Evolutionary conservation across 1,140 invertebrate genomes (phyloP).

Genomic region (Dendroctonus ponderosae): DNA sequence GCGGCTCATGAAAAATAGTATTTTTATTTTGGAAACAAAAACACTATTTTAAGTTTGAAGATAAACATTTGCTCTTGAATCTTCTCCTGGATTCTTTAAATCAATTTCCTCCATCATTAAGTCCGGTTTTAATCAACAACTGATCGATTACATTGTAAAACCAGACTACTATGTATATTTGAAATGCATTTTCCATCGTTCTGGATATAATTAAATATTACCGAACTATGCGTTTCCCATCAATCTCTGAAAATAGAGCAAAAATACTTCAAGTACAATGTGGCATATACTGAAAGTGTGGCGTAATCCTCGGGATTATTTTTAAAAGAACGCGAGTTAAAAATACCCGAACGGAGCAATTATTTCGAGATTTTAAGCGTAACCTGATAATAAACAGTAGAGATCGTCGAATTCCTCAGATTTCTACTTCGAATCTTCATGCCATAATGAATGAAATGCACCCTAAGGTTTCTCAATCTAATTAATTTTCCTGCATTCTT

Average conservation of each 20-base stretch:
- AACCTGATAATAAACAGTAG: conserved; percentile 19
- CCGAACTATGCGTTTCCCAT: not conserved
- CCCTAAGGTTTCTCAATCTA: not conserved
- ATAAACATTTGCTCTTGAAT: too few relatives aligned
- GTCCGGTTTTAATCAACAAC: too few relatives aligned
- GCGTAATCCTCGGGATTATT: conserved; percentile 20
- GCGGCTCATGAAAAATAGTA: too few relatives aligned
- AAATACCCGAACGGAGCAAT: conserved; percentile 5
- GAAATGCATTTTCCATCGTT: too few relatives aligned
- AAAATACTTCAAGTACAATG: conserved; percentile 18
- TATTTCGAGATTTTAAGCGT: conserved; percentile 21
- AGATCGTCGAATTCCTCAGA: conserved; percentile 10
- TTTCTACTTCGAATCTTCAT: not conserved
- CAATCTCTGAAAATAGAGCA: conserved; percentile 10
- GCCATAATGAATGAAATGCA: not conserved
- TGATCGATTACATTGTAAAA: too few relatives aligned
- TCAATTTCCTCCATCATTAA: too few relatives aligned
- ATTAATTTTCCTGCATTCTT: too few relatives aligned
- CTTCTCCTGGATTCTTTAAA: too few relatives aligned
- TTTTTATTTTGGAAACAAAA: too few relatives aligned
- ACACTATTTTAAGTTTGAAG: too few relatives aligned
- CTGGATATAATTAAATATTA: too few relatives aligned
- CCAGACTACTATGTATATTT: too few relatives aligned
- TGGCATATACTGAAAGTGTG: conserved; percentile 7
- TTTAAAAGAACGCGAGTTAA: conserved; percentile 21